Percentiles rank a stretch among this genome's conserved stretches.
phyloP scores from a whole-genome alignment of 2,113 vertebrate genomes.

The Astur gentilis region DNA sequence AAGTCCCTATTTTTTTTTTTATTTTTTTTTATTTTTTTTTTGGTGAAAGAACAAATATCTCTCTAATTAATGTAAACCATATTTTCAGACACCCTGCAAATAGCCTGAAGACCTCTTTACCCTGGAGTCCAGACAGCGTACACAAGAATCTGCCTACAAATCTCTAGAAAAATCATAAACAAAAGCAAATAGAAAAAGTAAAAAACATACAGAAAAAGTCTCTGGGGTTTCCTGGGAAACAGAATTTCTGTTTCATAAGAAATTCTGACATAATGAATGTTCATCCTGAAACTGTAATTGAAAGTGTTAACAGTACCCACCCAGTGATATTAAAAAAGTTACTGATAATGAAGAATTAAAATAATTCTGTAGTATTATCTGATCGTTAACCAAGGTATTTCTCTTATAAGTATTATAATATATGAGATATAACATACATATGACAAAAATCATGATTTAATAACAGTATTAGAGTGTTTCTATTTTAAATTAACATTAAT shows the following conservation, averaged over 20 bases:
- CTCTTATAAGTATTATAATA: neutral
- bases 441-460: neutral
- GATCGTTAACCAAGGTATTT: neutral
- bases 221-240: slow-evolving; percentile 26
- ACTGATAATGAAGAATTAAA: neutral
- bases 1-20: accelerated
- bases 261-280: neutral
- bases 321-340: neutral
- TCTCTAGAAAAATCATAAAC: neutral
- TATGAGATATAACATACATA: neutral
- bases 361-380: neutral
- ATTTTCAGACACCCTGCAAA: neutral
- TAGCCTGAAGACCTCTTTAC: neutral
- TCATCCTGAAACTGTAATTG: neutral
- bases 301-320: neutral
- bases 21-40: neutral
- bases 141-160: neutral
- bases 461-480: neutral
- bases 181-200: neutral
- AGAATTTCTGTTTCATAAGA: neutral
- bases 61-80: neutral
- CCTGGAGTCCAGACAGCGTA: neutral
- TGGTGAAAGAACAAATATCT: accelerated
- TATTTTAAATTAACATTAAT: neutral
- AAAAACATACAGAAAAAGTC: neutral